Evolutionary conservation across 1,140 invertebrate genomes (phyloP), one percentile per base, ranked within the genome.

Genomic region (Brachionus rubens): DNA sequence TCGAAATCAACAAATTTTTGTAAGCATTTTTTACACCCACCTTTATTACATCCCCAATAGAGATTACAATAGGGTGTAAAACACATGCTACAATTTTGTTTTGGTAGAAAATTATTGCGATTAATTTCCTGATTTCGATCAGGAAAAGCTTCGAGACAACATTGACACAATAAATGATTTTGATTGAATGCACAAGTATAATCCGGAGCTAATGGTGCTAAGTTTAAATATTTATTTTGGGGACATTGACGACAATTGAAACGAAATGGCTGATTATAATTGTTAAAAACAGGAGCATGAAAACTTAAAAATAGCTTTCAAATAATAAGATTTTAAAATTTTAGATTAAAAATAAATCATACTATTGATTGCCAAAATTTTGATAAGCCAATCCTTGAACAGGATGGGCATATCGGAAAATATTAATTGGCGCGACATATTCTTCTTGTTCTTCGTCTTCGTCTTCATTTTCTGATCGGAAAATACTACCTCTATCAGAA

Each of bases 11-110:
- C 81, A 52, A 83, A 82, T 50, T 78, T 81, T 14, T 62, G 78
- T 7, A 84, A 65, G 77, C 83, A 84, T 1, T 82, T 82, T 19
- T 78, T 65, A 77, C 83, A 84, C 40, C 80, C 80, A 52, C 70
- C 67, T 76, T 80, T 83, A 10, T 77, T 79, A 80, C 83, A 84
- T 2, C 81, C 81, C 83, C 83, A 84, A 77, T 84, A 84, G 4
- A 81, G 79, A 78, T 84, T 81, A 67, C 83, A 83, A 78, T 78
- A 84, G 26, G 79, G 47, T 10, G 80, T 78, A 50, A 79, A 79
- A 77, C 82, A 83, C 30, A 84, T 56, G 2, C 43, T 28, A 82
- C 82, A 83, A 50, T 80, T 78, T 52, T 81, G 80, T 54, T 79
- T 78, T 24, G 79, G 79, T 0, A 79, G 43, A 7, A 21, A n/a